Percentiles rank a stretch among this genome's conserved stretches.
phyloP scores from a whole-genome alignment of 2,113 vertebrate genomes.

The Sebastes fasciatus region DNA sequence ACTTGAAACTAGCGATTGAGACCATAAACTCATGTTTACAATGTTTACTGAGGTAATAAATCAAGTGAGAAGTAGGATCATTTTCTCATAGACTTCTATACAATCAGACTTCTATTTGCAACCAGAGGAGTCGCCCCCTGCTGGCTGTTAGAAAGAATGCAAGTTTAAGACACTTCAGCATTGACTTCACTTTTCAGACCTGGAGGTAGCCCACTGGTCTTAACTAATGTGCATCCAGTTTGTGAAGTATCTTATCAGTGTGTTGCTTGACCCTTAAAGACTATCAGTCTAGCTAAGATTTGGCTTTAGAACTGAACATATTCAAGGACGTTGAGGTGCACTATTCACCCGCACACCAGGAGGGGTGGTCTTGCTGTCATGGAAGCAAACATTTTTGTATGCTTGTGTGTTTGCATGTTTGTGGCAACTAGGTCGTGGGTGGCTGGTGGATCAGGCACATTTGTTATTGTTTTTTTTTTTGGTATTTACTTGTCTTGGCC shows the following conservation, averaged over 20 bases:
- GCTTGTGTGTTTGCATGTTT: conserved; percentile 47
- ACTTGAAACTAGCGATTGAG: too few species aligned
- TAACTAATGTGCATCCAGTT: conserved; percentile 20
- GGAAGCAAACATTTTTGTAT: conserved; percentile 28
- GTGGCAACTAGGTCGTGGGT: conserved; percentile 47
- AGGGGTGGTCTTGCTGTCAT: conserved; percentile 36
- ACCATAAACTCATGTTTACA: too few species aligned
- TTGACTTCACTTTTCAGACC: too few species aligned
- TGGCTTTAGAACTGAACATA: conserved; percentile 3
- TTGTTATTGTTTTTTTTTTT: background rate
- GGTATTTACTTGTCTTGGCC: conserved; percentile 38
- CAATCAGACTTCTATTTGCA: too few species aligned
- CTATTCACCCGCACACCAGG: conserved; percentile 14
- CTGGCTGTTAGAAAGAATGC: too few species aligned
- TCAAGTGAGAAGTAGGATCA: too few species aligned
- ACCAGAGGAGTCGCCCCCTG: too few species aligned
- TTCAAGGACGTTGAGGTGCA: background rate
- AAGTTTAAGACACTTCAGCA: too few species aligned
- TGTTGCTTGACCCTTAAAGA: background rate
- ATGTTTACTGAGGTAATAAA: too few species aligned
- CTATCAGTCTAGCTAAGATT: background rate
- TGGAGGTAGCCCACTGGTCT: too few species aligned
- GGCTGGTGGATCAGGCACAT: conserved; percentile 26
- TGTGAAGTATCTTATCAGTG: conserved; percentile 12
- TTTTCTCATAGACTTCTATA: too few species aligned